Percentiles rank a stretch among this genome's conserved stretches.
Evolutionary conservation across 2,113 vertebrate genomes (phyloP).

Genomic region (Talpa occidentalis): DNA sequence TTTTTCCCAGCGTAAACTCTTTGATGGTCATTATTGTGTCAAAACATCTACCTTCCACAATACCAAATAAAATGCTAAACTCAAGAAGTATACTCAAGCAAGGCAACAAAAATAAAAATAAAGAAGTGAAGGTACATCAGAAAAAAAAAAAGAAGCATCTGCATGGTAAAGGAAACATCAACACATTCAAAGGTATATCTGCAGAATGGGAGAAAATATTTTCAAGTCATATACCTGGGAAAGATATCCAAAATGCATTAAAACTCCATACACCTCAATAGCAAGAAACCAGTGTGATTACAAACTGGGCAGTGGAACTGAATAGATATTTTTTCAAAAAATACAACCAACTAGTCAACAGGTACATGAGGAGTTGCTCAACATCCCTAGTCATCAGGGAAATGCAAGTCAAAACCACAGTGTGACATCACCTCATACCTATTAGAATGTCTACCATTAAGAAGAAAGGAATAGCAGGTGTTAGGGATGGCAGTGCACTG

Average conservation of each 20-base stretch:
- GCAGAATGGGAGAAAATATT: background rate
- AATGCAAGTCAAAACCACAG: background rate
- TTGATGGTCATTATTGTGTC: background rate
- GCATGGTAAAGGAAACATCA: background rate
- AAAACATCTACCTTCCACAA: background rate
- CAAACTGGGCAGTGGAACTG: background rate
- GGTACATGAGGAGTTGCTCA: background rate
- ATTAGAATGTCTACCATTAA: background rate
- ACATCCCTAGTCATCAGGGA: background rate
- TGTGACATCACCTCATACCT: background rate
- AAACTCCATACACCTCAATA: background rate
- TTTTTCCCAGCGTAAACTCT: background rate
- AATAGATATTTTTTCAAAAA: background rate
- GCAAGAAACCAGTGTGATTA: background rate
- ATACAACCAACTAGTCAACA: background rate
- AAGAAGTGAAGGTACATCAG: background rate
- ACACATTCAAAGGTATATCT: background rate
- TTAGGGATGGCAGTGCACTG: background rate
- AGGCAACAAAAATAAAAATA: background rate
- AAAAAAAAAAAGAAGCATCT: background rate
- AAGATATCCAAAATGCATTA: background rate
- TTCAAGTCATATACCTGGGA: background rate
- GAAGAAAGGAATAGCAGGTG: background rate
- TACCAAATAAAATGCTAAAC: background rate
- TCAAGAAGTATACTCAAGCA: background rate